Conservation (phyloP, 1,140 invertebrate species). For the Drosophila simulans region DNA sequence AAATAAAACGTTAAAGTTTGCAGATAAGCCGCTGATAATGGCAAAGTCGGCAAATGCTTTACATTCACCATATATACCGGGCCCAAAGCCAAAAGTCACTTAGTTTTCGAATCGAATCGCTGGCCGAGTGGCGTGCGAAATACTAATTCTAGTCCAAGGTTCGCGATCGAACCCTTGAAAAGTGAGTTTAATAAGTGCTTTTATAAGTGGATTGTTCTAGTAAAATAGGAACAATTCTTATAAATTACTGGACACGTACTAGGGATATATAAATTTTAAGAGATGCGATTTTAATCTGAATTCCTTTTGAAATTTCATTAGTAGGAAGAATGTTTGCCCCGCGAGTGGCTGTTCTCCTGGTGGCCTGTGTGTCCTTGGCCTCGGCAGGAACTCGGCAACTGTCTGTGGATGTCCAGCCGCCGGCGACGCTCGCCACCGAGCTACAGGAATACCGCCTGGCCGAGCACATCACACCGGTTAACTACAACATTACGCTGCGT, state of each 20-base stretch:
- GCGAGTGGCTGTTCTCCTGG: conserved; percentile 49
- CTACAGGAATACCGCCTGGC: conserved; percentile 60
- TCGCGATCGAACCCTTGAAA: conserved; percentile 14
- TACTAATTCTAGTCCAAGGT: conserved; percentile 16
- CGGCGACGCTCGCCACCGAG: conserved; percentile 22
- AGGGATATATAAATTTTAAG: too few relatives aligned
- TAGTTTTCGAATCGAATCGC: conserved; percentile 57
- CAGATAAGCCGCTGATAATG: conserved; percentile 61
- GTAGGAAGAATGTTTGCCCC: conserved; percentile 48
- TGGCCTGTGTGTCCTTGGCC: conserved; percentile 48
- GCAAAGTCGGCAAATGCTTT: conserved; percentile 13
- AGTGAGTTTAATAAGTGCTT: conserved; percentile 25
- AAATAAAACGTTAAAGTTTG: conserved; percentile 69
- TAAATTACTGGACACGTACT: background rate
- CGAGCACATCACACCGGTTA: conserved; percentile 85
- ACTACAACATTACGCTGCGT: conserved; percentile 88
- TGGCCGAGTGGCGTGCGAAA: conserved; percentile 27
- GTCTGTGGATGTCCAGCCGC: conserved; percentile 25
- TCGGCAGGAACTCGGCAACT: conserved; percentile 28
- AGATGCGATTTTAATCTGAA: too few relatives aligned
- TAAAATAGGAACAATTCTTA: conserved; percentile 15
- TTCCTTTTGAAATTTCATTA: background rate
- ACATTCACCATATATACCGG: conserved; percentile 50
- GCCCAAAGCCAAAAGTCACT: conserved; percentile 12
- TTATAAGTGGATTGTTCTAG: conserved; percentile 12